These are phyloP conservation scores for Zaprionus kolodkinae DNA, from an alignment of 1,140 invertebrate species.

Conservation along the genomic window DNA sequence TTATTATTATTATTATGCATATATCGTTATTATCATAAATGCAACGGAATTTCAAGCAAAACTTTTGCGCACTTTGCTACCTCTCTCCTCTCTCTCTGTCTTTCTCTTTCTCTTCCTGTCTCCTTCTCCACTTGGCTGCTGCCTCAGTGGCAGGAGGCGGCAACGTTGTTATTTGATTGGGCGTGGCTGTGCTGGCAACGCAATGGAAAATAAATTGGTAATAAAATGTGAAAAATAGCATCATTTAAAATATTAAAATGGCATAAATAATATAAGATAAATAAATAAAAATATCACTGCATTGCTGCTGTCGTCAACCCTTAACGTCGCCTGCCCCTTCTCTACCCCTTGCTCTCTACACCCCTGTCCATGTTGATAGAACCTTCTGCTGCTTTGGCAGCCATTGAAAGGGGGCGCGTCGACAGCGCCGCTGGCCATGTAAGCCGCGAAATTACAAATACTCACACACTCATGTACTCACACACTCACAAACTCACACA, in stretches of 20 bases:
- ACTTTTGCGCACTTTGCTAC: constrained; percentile 16
- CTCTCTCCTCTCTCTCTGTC: neutral
- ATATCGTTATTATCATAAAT: constrained; percentile 60
- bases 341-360: neutral
- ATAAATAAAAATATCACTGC: constrained; percentile 77
- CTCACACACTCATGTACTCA: constrained; percentile 18
- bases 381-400: constrained; percentile 3
- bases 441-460: constrained; percentile 50
- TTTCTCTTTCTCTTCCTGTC: neutral
- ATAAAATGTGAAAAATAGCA: constrained; percentile 80
- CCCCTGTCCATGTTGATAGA: neutral
- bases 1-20: constrained; percentile 55
- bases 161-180: constrained; percentile 16
- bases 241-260: constrained; percentile 77
- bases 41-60: constrained; percentile 44
- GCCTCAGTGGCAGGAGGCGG: neutral
- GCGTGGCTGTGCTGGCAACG: constrained; percentile 35
- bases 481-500: constrained; percentile 18
- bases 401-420: constrained; percentile 26
- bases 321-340: neutral
- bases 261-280: constrained; percentile 78
- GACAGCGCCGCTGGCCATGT: constrained; percentile 34
- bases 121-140: constrained; percentile 1
- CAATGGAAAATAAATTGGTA: constrained; percentile 73
- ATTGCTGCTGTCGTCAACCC: constrained; percentile 47